Evolutionary conservation across 2,888 invertebrate genomes (phyloP), one percentile per base, ranked within the genome.

Genomic region (Cryptocephalus moraei): DNA sequence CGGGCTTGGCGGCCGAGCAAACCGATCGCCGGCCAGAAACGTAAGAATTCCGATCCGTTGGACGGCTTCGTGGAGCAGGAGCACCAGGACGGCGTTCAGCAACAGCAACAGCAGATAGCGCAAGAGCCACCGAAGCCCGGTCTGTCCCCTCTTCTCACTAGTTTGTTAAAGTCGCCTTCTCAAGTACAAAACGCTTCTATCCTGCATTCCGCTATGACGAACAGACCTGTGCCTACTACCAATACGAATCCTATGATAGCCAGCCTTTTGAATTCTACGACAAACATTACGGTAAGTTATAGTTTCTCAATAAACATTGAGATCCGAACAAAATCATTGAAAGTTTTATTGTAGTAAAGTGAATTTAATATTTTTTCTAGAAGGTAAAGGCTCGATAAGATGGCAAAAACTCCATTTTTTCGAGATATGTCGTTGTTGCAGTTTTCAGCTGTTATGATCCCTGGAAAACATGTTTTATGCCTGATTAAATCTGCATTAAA

Each of bases 141-240:
- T 0, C 74, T 82, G 0, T 83, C 84, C 0, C 91, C 91, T 0
- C 70, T 92, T 39, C 73, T 92, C 41, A 90, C 91, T 8, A 90
- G 90, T 41, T 73, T 92, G 34, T 71, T 92, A 6, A 89, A 91
- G 67, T 84, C 83, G 40, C 79, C 80, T 1, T 77, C 78, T 32
- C 77, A 78, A 45, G 67, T 71, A 12, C 69, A 71, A 52, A 61
- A 62, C 56, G 57, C 39, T 66, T 68, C 69, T 3, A 69, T 71
- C 45, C 55, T 70, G 41, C 71, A 71, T 52, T 65, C 67, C 4
- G 69, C 69, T 8, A 70, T 70, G 36, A 69, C 69, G 1, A 70
- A 70, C 42, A 68, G 72, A 39, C 65, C 68, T 10, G 66, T 71
- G 46, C 63, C 67, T 0, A 45, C 55, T 40, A 55, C 46, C 32